Base-by-base conservation (phyloP, 2,113 vertebrate genomes). In the Trachemys scripta region DNA sequence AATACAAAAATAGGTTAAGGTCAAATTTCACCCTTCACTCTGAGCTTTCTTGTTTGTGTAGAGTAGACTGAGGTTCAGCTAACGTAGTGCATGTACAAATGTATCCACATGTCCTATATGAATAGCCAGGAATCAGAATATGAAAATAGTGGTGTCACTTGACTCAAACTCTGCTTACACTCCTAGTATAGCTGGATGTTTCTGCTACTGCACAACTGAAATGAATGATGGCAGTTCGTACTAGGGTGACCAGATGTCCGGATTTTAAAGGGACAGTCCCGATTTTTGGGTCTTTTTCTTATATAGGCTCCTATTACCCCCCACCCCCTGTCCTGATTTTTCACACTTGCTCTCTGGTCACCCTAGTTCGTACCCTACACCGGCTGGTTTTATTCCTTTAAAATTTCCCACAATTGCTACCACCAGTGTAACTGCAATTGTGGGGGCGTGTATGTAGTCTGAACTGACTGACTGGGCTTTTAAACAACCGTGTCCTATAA, bases 401-500 rank as follows among this genome's bases (percentile, higher is more conserved):
- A 20, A 24, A 31, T 35, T 81, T 78, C 50, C 85, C 27, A 1
- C 24, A 69, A 75, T 38, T 27, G 84, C 57, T 59, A 53, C 56
- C 31, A n/a, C 5, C 54, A 16, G 24, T 31, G 53, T 49, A 76
- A 10, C 1, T 0, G 8, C 35, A 57, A 72, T 17, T 0, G 2
- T 17, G 10, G 47, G 35, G 4, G 50, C 91, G n/a, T 51, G n/a
- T 75, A 78, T 69, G 62, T 69, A 8, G 8, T 19, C 35, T 69
- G 62, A 4, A 9, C 59, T 50, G 10, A 20, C 42, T 59, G 84
- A 16, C 13, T 7, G 1, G 57, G 8, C 90, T 78, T 78, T 90
- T 47, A 35, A 69, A 35, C 17, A 35, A n/a, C 35, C 62, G 42
- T 72, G 72, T 88, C 22, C 35, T 24, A 27, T 17, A 50, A 45